Percentiles rank a stretch among this genome's conserved stretches.
Evolutionary conservation across 2,113 vertebrate species (phyloP).

Genomic region (Vulpes ferrilata): DNA sequence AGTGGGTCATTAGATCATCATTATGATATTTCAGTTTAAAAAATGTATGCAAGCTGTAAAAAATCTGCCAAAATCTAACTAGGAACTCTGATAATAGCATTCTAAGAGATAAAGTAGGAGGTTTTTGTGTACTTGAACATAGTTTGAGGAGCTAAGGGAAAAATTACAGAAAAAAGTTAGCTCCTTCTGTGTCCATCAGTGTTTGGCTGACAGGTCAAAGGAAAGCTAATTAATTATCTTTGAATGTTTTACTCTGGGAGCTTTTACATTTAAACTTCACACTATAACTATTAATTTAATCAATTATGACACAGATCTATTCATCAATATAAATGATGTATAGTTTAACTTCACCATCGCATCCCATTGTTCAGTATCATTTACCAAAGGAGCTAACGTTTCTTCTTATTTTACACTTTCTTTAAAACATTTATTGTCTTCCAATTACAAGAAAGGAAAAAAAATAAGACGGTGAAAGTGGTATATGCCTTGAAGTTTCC

Average conservation of each 20-base stretch:
- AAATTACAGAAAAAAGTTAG: background rate
- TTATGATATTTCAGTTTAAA: conserved; percentile 5
- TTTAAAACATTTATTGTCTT: conserved; percentile 16
- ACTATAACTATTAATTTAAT: conserved; percentile 39
- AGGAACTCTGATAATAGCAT: background rate
- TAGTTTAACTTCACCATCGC: conserved; percentile 13
- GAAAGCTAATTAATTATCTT: conserved; percentile 4
- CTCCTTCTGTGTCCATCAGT: background rate
- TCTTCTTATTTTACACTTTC: background rate
- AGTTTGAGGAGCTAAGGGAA: background rate
- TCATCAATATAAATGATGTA: conserved; percentile 29
- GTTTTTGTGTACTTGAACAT: background rate
- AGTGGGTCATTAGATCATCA: background rate
- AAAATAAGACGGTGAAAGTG: background rate
- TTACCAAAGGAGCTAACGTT: background rate
- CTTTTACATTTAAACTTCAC: conserved; percentile 27
- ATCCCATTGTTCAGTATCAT: conserved; percentile 12
- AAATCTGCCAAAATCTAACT: background rate
- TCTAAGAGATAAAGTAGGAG: background rate
- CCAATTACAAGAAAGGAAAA: background rate
- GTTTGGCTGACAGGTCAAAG: background rate
- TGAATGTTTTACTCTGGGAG: conserved; percentile 18
- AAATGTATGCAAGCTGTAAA: background rate
- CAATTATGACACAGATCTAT: background rate
- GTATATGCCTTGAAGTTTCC: background rate